Conservation (phyloP, 2,113 vertebrate species). For the Microcebus murinus region DNA sequence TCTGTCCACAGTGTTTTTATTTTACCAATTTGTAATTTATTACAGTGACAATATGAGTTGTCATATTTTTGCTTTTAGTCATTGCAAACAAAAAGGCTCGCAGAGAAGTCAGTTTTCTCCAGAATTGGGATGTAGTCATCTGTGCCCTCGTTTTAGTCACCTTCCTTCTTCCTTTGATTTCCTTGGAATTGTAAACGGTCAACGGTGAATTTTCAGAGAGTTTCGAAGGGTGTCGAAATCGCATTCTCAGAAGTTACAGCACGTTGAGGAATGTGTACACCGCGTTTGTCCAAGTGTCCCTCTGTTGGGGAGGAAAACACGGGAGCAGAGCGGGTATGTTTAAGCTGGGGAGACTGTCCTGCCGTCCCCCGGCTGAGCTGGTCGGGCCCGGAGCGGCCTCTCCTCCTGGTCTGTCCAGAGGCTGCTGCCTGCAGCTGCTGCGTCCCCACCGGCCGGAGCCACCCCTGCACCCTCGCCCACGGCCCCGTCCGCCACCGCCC, state of each 20-base stretch:
- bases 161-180: background rate
- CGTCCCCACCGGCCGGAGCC: fast-evolving
- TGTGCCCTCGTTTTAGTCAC: background rate
- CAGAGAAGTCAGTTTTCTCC: background rate
- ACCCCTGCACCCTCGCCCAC: background rate
- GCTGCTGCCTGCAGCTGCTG: fast-evolving
- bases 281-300: too few relatives aligned
- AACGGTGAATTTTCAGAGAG: background rate
- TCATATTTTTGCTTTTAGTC: slow-evolving; percentile 51
- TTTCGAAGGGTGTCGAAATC: background rate
- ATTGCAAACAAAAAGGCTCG: background rate
- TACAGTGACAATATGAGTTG: slow-evolving; percentile 7
- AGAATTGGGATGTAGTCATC: background rate
- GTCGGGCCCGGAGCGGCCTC: fast-evolving
- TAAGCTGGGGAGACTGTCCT: fast-evolving
- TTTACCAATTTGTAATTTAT: slow-evolving; percentile 56
- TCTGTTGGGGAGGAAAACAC: background rate
- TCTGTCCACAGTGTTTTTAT: background rate
- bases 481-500: fast-evolving
- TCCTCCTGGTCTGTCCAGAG: background rate
- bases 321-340: fast-evolving
- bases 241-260: background rate
- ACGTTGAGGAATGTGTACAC: fast-evolving
- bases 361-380: fast-evolving
- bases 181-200: background rate